Evolutionary conservation across 1,140 invertebrate genomes (phyloP), one percentile per base, ranked within the genome.

Genomic region (Drosophila nigromelanica): DNA sequence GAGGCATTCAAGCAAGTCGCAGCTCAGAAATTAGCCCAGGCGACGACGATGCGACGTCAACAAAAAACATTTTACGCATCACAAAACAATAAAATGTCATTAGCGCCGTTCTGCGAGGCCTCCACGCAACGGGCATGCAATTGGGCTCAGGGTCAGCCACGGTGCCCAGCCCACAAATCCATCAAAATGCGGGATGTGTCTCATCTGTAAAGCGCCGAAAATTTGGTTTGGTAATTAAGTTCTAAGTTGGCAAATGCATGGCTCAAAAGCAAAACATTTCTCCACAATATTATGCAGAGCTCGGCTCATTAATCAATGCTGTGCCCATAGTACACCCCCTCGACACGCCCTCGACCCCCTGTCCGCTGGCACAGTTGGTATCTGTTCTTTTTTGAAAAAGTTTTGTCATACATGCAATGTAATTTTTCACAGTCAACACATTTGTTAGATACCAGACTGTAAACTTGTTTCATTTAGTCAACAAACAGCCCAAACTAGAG

Each of bases 1-100:
- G 55, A 69, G 73, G 73, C 81, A 86, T 67, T 86, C 61, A 73
- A 68, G 83, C 82, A 82, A 87, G 75, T 79, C 80, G 76, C 62
- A 43, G 51, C 30, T 39, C 39, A 24, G 18, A 73, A 78, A 66
- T 64, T 80, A 69, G 63, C 27, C 71, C 70, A 63, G 50, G 47
- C 39, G 43, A 54, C 2, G 59, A 30, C 55, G 40, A 68, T 43
- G 47, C 39, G 43, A 54, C 2, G 59, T 37, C 55, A 43, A 68
- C 48, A 67, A 67, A 18, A 66, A 27, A 6, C 61, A 79, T 87
- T 87, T 82, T 74, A 87, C 79, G 83, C 83, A 80, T 87, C 83
- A 76, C 79, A 89, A 83, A 73, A 87, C 73, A 89, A 87, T 87
- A 66, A 66, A 72, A 48, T 67, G 83, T 89, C 79, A 87, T 89